Conservation (phyloP, 2,797 vertebrate genomes). For the Oreortyx pictus region DNA sequence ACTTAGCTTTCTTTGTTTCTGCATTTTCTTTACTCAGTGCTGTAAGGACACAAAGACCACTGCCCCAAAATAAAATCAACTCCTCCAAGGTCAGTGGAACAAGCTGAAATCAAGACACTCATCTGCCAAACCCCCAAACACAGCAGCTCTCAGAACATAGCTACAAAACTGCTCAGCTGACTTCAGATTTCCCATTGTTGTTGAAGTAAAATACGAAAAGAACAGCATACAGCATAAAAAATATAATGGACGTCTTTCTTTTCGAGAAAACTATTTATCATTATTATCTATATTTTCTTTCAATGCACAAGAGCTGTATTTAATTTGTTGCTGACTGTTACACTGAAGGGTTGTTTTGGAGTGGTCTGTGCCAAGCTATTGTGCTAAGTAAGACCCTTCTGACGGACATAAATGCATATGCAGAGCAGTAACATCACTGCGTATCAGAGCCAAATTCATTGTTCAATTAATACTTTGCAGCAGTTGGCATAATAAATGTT, state of each 20-base stretch:
- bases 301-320: not conserved
- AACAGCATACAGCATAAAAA: not conserved
- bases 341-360: not conserved
- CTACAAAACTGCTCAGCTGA: not conserved
- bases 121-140: not conserved
- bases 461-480: slow-evolving; percentile 19
- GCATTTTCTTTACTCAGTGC: not conserved
- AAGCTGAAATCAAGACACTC: not conserved
- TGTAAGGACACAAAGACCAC: not conserved
- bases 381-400: not conserved
- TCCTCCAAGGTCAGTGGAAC: not conserved
- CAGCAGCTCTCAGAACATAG: not conserved
- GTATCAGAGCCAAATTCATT: slow-evolving; percentile 17
- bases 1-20: not conserved
- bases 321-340: not conserved
- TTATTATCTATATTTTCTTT: not conserved
- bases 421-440: slow-evolving; percentile 46
- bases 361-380: not conserved
- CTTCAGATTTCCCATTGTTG: slow-evolving; percentile 1
- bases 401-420: not conserved
- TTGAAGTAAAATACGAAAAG: not conserved
- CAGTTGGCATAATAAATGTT: not conserved
- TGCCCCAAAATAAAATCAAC: not conserved
- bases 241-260: not conserved
- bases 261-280: not conserved